These are phyloP conservation scores for Steinernema carpocapsae DNA, from an alignment of 2,888 invertebrate species.

Conservation along the genomic window DNA sequence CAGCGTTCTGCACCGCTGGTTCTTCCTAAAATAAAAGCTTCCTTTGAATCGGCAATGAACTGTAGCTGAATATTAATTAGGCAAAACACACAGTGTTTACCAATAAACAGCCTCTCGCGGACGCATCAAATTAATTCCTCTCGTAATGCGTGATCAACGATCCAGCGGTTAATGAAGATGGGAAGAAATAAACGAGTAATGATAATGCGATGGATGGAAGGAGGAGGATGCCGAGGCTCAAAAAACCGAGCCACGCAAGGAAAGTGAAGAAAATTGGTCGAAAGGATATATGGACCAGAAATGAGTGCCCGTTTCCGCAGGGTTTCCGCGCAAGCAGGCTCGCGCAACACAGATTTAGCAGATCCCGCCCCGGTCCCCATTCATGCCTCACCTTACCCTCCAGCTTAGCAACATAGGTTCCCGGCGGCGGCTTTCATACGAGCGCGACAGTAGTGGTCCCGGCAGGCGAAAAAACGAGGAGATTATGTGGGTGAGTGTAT, in stretches of 20 bases:
- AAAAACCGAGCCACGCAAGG: background rate
- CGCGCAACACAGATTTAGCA: background rate
- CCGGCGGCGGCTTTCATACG: background rate
- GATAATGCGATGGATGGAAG: background rate
- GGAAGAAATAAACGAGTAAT: background rate
- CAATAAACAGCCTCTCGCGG: constrained; percentile 17
- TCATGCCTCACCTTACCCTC: background rate
- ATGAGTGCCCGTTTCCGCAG: constrained; percentile 26
- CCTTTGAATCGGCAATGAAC: background rate
- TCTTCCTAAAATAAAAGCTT: constrained; percentile 15
- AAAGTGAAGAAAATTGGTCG: background rate
- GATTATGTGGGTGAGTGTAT: background rate
- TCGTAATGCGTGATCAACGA: constrained; percentile 16
- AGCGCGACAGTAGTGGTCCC: background rate
- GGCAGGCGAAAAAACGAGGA: background rate
- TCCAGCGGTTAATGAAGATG: constrained; percentile 12
- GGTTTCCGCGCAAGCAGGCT: constrained; percentile 6
- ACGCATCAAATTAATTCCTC: constrained; percentile 5
- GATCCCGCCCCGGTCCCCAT: constrained; percentile 17
- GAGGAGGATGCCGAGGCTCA: background rate
- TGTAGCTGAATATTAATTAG: constrained; percentile 11
- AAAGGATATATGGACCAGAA: constrained; percentile 32
- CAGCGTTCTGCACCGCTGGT: constrained; percentile 24
- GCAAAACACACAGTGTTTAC: constrained; percentile 24
- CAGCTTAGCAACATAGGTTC: constrained; percentile 17